Evolutionary conservation across 1,140 invertebrate genomes (phyloP).

Genomic region (Drosophila willistoni): DNA sequence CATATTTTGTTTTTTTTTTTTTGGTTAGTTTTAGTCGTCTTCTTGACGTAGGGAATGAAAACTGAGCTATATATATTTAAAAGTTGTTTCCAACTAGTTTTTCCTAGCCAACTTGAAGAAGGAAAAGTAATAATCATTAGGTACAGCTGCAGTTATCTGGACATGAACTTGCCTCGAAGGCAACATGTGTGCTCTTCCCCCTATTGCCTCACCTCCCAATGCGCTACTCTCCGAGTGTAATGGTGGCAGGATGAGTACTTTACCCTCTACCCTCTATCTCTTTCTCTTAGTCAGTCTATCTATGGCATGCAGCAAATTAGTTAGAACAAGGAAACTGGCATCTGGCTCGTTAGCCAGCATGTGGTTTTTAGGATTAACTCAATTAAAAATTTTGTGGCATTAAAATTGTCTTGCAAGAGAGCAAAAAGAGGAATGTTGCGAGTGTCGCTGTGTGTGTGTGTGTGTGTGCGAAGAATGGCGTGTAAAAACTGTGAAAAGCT

Average conservation of each 20-base stretch:
- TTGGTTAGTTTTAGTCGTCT: not conserved
- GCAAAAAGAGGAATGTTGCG: constrained; percentile 29
- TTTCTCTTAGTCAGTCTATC: not conserved
- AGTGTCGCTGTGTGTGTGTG: constrained; percentile 9
- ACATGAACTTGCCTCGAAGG: constrained; percentile 22
- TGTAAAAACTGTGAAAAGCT: constrained; percentile 47
- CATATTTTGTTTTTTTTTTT: constrained; percentile 16
- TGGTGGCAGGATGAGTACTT: no score
- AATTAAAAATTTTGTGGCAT: constrained; percentile 78
- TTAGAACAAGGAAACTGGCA: constrained; percentile 43
- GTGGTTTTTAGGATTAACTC: constrained; percentile 75
- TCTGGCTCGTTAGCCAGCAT: constrained; percentile 61
- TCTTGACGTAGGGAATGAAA: not conserved
- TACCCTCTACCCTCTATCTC: not conserved
- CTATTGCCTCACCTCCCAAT: not conserved
- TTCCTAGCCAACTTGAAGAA: constrained; percentile 60
- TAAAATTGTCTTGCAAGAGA: constrained; percentile 62
- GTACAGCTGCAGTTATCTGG: constrained; percentile 57
- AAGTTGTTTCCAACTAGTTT: constrained; percentile 17
- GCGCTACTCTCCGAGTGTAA: no score
- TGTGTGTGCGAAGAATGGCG: constrained; percentile 14
- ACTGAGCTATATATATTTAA: not conserved
- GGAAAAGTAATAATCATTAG: constrained; percentile 69
- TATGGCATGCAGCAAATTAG: constrained; percentile 52
- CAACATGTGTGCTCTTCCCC: constrained; percentile 41